A percentile compares a stretch with the other conserved stretches of the same genome.
Evolutionary conservation across 2,113 vertebrate genomes (phyloP).

Genomic region (Spheniscus mendiculus): DNA sequence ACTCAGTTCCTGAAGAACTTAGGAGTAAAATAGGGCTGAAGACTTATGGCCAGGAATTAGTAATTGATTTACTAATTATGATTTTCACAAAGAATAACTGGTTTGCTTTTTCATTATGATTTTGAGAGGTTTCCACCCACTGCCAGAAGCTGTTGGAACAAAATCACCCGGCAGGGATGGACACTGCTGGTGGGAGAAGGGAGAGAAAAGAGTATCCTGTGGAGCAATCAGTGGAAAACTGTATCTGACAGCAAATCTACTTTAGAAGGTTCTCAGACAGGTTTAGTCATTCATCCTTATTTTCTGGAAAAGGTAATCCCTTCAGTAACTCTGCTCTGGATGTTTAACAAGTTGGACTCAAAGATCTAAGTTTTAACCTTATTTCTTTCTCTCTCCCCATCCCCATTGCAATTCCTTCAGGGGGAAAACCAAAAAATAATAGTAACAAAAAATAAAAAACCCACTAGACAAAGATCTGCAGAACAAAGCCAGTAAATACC

Average conservation of each 20-base stretch:
- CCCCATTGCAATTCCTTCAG: neutral
- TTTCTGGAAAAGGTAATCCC: neutral
- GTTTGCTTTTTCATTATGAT: neutral
- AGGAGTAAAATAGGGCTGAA: neutral
- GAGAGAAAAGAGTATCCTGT: neutral
- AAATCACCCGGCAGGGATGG: neutral
- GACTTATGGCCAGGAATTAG: neutral
- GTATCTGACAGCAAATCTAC: neutral
- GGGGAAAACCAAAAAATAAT: neutral
- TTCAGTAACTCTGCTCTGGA: neutral
- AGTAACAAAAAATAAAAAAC: neutral
- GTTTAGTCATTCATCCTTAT: neutral
- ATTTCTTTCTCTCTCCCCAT: neutral
- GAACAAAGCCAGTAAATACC: neutral
- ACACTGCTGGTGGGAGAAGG: neutral
- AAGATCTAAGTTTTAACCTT: neutral
- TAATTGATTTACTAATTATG: neutral
- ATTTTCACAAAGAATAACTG: neutral
- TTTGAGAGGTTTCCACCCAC: neutral
- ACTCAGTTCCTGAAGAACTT: neutral
- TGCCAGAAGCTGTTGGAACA: neutral
- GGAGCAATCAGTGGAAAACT: fast-evolving
- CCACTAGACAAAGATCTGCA: neutral
- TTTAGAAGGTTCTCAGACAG: neutral
- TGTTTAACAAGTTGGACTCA: neutral